phyloP scores from a whole-genome alignment of 2,888 invertebrate species.

The Epistrophe grossulariae region DNA sequence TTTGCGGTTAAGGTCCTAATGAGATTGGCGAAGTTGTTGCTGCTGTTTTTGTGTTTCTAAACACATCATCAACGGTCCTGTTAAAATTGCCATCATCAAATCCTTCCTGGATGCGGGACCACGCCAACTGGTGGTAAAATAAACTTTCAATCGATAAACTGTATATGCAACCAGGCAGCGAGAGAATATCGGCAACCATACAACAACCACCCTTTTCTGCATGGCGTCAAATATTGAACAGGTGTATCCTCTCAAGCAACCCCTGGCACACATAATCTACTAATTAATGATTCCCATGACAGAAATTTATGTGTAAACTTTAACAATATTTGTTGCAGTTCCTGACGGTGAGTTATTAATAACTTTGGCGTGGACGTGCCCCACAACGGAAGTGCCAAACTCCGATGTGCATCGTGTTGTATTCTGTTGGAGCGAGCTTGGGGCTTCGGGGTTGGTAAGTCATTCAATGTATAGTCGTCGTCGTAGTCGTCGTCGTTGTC shows the following conservation, averaged over 20 bases:
- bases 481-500: slow-evolving; percentile 4
- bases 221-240: slow-evolving; percentile 61
- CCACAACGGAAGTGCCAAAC: slow-evolving; percentile 77
- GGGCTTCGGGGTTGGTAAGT: slow-evolving; percentile 33
- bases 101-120: not conserved
- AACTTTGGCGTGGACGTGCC: slow-evolving; percentile 77
- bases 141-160: slow-evolving; percentile 40
- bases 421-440: not conserved
- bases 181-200: slow-evolving; percentile 4
- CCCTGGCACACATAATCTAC: slow-evolving; percentile 73
- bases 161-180: slow-evolving; percentile 5
- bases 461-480: slow-evolving; percentile 3
- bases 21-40: slow-evolving; percentile 67
- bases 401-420: slow-evolving; percentile 72
- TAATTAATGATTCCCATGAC: slow-evolving; percentile 83
- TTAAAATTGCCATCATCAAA: slow-evolving; percentile 38
- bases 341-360: slow-evolving; percentile 78
- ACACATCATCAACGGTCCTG: slow-evolving; percentile 57
- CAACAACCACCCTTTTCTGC: not conserved
- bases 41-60: slow-evolving; percentile 22
- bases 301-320: slow-evolving; percentile 83
- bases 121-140: slow-evolving; percentile 28
- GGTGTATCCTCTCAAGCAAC: slow-evolving; percentile 52
- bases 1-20: slow-evolving; percentile 66
- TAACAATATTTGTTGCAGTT: slow-evolving; percentile 81